Percentiles rank a stretch among this genome's conserved stretches.
Conservation (phyloP, 2,797 vertebrate genomes). For the Notolabrus celidotus region DNA sequence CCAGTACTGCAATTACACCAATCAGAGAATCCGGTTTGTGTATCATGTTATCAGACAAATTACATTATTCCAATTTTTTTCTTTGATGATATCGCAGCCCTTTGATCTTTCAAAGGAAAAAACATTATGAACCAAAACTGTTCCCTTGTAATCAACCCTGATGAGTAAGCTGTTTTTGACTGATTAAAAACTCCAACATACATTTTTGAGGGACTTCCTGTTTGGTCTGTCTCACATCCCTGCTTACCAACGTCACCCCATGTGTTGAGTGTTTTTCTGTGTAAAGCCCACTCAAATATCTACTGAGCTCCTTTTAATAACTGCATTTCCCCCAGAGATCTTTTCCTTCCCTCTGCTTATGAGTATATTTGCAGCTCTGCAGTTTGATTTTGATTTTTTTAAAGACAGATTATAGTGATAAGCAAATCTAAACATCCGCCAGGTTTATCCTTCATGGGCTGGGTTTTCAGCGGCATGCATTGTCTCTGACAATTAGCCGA, state of each 20-base stretch:
- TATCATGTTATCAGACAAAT: conserved; percentile 67
- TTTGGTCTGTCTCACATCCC: conserved; percentile 87
- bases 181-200: conserved; percentile 85
- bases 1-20: conserved; percentile 60
- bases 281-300: conserved; percentile 71
- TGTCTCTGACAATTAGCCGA: conserved; percentile 78
- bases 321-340: conserved; percentile 66
- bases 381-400: conserved; percentile 44
- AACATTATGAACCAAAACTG: conserved; percentile 76
- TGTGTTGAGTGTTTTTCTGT: conserved; percentile 64
- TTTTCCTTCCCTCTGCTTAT: conserved; percentile 38
- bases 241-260: conserved; percentile 58
- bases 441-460: conserved; percentile 72
- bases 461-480: conserved; percentile 62
- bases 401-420: conserved; percentile 69
- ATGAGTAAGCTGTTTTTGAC: conserved; percentile 78
- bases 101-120: conserved; percentile 70
- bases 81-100: conserved; percentile 76
- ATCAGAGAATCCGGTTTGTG: conserved; percentile 68
- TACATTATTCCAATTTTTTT: conserved; percentile 67
- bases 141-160: conserved; percentile 78
- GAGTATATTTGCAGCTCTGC: conserved; percentile 42
- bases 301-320: conserved; percentile 78
- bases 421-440: conserved; percentile 79
- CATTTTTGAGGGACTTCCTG: conserved; percentile 86